These are phyloP conservation scores for Psittacula echo DNA, from an alignment of 2,797 vertebrate species.

Conservation along the genomic window DNA sequence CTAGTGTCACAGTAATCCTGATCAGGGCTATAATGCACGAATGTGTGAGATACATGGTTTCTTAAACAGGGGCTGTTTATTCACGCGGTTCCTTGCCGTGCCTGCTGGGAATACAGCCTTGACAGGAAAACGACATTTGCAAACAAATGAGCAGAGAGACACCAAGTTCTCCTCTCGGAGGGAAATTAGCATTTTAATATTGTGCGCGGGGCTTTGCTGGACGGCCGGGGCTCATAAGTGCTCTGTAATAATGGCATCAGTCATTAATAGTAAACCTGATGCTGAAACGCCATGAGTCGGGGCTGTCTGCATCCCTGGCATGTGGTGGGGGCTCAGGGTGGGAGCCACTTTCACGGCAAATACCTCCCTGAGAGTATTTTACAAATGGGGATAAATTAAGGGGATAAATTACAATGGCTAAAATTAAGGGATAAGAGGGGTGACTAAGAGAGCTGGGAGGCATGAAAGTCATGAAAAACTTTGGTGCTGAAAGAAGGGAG, in stretches of 20 bases:
- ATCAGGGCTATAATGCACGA: background rate
- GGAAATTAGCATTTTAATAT: constrained; percentile 64
- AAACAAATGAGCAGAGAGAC: constrained; percentile 65
- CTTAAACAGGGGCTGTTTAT: constrained; percentile 38
- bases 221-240: background rate
- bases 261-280: constrained; percentile 44
- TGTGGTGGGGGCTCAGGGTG: accelerated
- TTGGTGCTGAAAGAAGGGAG: background rate
- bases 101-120: constrained; percentile 36
- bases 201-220: background rate
- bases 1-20: background rate
- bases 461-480: background rate
- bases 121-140: constrained; percentile 45
- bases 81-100: background rate
- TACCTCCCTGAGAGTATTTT: background rate
- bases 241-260: background rate
- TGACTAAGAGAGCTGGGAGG: background rate
- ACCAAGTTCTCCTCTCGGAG: background rate
- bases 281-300: background rate
- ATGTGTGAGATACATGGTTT: background rate
- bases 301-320: background rate
- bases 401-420: background rate
- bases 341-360: background rate
- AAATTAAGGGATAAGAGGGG: background rate
- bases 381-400: background rate